Conservation (phyloP, 2,797 vertebrate genomes). For the Macropus fuliginosus region DNA sequence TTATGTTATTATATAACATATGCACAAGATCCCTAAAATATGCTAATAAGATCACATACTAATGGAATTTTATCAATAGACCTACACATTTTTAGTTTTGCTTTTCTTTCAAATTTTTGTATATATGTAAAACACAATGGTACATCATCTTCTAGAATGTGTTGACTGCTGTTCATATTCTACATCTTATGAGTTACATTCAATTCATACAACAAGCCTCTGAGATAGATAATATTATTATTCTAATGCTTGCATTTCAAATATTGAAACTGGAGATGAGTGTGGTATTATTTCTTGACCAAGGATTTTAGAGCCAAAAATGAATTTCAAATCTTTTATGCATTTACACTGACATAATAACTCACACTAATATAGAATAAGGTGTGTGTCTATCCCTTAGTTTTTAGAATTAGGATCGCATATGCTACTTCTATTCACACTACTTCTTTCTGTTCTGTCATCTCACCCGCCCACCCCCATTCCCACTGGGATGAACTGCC, state of each 20-base stretch:
- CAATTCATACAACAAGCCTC: not conserved
- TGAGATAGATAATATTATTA: not conserved
- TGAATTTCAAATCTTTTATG: not conserved
- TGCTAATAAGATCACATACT: constrained; percentile 45
- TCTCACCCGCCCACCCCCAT: not conserved
- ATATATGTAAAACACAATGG: constrained; percentile 52
- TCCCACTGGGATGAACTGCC: not conserved
- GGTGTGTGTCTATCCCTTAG: not conserved
- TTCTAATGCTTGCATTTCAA: not conserved
- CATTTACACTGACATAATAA: not conserved
- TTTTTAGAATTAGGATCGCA: constrained; percentile 36
- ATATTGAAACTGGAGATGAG: not conserved
- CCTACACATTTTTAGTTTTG: not conserved
- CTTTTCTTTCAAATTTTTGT: constrained; percentile 45
- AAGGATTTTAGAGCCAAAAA: accelerated
- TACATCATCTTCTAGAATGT: constrained; percentile 14
- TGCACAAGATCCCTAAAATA: not conserved
- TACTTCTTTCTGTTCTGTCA: not conserved
- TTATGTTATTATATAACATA: constrained; percentile 1
- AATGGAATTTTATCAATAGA: constrained; percentile 43
- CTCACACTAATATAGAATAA: not conserved
- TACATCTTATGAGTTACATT: not conserved
- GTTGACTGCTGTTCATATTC: constrained; percentile 19
- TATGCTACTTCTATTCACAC: not conserved
- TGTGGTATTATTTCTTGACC: not conserved